A percentile compares a stretch with the other conserved stretches of the same genome.
phyloP scores from a whole-genome alignment of 2,797 vertebrate genomes.

The Syngnathus acus region DNA sequence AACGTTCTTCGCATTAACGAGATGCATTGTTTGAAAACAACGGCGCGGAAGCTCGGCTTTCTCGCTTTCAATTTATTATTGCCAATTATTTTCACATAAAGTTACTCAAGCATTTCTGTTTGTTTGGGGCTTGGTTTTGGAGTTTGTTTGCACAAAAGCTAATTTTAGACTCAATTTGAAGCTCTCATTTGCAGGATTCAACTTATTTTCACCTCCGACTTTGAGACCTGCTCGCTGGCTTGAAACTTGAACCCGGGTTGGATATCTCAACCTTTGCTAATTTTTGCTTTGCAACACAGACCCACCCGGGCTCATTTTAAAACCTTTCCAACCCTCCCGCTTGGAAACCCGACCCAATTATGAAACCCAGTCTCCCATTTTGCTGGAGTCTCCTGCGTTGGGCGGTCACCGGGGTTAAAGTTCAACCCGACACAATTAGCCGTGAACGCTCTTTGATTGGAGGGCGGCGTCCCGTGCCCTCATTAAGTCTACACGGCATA shows the following conservation, averaged over 20 bases:
- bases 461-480: conserved; percentile 75
- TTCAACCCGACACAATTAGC: conserved; percentile 80
- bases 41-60: not conserved
- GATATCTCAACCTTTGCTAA: too few species aligned
- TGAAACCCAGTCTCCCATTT: conserved; percentile 1
- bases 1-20: not conserved
- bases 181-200: not conserved
- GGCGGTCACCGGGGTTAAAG: conserved; percentile 56
- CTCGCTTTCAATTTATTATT: not conserved
- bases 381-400: not conserved
- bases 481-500: conserved; percentile 71
- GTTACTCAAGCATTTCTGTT: not conserved
- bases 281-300: too few species aligned
- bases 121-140: not conserved
- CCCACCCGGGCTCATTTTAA: too few species aligned
- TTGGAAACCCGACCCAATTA: too few species aligned
- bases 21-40: not conserved
- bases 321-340: not conserved
- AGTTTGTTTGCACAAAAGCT: not conserved
- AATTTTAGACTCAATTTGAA: not conserved
- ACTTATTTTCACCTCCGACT: not conserved
- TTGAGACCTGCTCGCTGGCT: not conserved
- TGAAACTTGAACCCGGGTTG: not conserved
- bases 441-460: conserved; percentile 74
- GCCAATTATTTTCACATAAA: not conserved